Evolutionary conservation across 2,113 vertebrate genomes (phyloP).

Genomic region (Psittacara wagleri): DNA sequence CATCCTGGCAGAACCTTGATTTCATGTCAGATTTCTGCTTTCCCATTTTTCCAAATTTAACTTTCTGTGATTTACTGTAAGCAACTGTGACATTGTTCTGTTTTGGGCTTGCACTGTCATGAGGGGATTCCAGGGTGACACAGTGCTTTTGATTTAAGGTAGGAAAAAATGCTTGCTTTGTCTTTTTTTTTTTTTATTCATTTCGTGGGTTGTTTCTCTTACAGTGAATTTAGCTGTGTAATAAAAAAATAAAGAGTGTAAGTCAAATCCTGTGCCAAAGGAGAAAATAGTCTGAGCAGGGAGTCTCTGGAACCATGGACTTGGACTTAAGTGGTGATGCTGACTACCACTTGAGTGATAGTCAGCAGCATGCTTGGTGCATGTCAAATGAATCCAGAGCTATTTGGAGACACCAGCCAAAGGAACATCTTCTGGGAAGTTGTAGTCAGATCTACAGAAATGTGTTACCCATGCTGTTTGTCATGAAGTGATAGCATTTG

Average conservation of each 20-base stretch:
- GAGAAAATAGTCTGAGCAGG: neutral
- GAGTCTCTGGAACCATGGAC: neutral
- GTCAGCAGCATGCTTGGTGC: neutral
- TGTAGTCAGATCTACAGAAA: neutral
- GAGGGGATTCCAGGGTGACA: neutral
- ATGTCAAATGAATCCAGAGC: neutral
- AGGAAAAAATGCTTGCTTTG: neutral
- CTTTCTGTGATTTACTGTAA: neutral
- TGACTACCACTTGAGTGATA: neutral
- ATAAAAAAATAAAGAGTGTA: neutral
- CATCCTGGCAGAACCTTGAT: neutral
- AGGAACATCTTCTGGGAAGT: neutral
- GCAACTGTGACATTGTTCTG: neutral
- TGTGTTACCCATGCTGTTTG: neutral
- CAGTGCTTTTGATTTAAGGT: neutral
- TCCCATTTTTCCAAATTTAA: neutral
- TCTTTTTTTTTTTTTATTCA: neutral
- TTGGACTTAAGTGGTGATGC: neutral
- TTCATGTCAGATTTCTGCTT: neutral
- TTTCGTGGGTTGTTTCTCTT: neutral
- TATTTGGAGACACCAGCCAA: neutral
- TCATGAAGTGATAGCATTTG: neutral
- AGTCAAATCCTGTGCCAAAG: neutral
- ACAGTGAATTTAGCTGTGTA: neutral
- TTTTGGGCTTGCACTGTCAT: neutral